Conservation (phyloP, 1,140 invertebrate species). For the Bradysia coprophila region DNA sequence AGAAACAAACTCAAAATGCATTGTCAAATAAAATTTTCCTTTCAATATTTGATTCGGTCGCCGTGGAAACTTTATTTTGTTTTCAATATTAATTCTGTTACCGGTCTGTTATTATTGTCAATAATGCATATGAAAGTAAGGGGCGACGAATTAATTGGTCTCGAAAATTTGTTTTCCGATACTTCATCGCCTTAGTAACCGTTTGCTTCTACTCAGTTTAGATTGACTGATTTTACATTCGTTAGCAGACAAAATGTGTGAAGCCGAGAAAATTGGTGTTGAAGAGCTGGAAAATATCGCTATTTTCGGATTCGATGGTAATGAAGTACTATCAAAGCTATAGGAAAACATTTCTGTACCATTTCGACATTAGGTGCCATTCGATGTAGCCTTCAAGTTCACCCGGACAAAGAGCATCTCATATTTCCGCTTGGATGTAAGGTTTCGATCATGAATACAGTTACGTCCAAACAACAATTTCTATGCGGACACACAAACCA, state of each 20-base stretch:
- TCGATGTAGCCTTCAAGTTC: constrained; percentile 48
- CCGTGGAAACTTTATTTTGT: too few species aligned
- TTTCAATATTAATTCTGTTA: too few species aligned
- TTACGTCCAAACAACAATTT: constrained; percentile 51
- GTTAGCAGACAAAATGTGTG: not conserved
- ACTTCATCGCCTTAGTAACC: too few species aligned
- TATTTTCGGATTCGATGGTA: constrained; percentile 59
- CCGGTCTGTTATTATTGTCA: too few species aligned
- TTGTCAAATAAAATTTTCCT: too few species aligned
- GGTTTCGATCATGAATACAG: constrained; percentile 57
- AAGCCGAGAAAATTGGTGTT: constrained; percentile 10
- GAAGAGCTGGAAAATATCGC: constrained; percentile 36
- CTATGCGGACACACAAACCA: constrained; percentile 68
- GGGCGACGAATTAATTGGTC: too few species aligned
- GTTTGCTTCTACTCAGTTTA: too few species aligned
- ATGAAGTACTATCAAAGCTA: not conserved
- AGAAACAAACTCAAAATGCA: too few species aligned
- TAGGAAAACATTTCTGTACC: not conserved
- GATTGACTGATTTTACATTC: too few species aligned
- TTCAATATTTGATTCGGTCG: too few species aligned
- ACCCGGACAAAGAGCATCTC: constrained; percentile 56
- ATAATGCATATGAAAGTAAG: too few species aligned
- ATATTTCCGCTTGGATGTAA: constrained; percentile 74
- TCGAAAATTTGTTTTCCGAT: too few species aligned
- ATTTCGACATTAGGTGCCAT: constrained; percentile 34